phyloP scores from a whole-genome alignment of 2,888 invertebrate species.

The Selenia dentaria region DNA sequence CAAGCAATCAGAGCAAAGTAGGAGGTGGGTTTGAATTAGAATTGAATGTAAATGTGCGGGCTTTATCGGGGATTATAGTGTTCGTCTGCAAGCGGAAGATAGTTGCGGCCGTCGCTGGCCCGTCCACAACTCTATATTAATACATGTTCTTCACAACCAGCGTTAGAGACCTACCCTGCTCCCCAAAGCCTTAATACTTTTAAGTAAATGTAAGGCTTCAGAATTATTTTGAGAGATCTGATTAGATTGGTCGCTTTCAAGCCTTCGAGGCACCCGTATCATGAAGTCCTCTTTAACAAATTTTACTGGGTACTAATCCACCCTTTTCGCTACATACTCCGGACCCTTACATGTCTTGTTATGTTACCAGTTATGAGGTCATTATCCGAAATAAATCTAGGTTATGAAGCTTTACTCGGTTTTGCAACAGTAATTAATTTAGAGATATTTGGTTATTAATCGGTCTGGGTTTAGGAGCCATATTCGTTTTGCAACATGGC shows the following conservation, averaged over 20 bases:
- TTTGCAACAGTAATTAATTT: constrained; percentile 66
- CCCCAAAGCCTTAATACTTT: constrained; percentile 24
- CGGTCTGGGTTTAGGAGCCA: constrained; percentile 43
- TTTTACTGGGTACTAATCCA: constrained; percentile 80
- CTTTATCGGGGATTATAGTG: constrained; percentile 86
- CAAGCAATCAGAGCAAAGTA: constrained; percentile 77
- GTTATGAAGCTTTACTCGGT: constrained; percentile 63
- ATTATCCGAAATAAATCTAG: constrained; percentile 80
- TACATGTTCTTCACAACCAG: constrained; percentile 54
- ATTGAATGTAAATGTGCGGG: constrained; percentile 86
- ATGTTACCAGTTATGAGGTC: constrained; percentile 67
- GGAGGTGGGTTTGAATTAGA: constrained; percentile 78
- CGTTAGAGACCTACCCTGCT: constrained; percentile 20
- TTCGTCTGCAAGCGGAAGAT: constrained; percentile 80
- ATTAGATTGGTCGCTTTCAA: constrained; percentile 46
- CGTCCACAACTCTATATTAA: constrained; percentile 63
- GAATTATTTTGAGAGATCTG: constrained; percentile 35
- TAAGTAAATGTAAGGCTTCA: not conserved
- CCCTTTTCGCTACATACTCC: constrained; percentile 63
- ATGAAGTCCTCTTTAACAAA: constrained; percentile 75
- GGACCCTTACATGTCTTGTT: constrained; percentile 73
- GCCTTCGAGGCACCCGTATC: constrained; percentile 72
- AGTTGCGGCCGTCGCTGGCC: constrained; percentile 67
- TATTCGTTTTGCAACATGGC: too few relatives aligned
- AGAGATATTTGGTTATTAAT: constrained; percentile 52